These are phyloP conservation scores for Phaenicophaeus curvirostris DNA, from an alignment of 2,797 vertebrate species.

Conservation along the genomic window DNA sequence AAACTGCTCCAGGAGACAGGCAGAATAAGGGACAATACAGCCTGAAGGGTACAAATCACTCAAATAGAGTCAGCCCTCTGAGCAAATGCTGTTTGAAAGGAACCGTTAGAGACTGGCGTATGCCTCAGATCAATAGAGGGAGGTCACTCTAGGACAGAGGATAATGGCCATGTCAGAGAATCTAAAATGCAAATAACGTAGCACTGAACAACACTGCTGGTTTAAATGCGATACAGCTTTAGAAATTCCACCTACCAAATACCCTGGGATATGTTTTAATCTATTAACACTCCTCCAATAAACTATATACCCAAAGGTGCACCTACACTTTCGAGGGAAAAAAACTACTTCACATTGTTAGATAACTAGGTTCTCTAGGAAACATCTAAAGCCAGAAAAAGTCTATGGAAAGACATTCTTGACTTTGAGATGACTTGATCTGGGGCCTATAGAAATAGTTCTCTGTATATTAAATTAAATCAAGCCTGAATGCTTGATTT, in stretches of 20 bases:
- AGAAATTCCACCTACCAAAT: background rate
- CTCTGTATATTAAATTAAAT: background rate
- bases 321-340: background rate
- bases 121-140: slow-evolving; percentile 68
- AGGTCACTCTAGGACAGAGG: slow-evolving; percentile 24
- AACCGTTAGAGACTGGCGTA: slow-evolving; percentile 59
- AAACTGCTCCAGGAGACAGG: background rate
- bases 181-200: slow-evolving; percentile 25
- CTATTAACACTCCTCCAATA: background rate
- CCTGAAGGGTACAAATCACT: slow-evolving; percentile 28
- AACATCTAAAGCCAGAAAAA: background rate
- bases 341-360: background rate
- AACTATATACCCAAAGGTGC: background rate
- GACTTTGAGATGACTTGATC: background rate
- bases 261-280: background rate
- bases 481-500: background rate
- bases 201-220: background rate
- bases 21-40: background rate
- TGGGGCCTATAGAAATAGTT: background rate
- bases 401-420: background rate
- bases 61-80: slow-evolving; percentile 34
- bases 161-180: slow-evolving; percentile 31
- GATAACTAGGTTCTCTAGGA: background rate
- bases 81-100: slow-evolving; percentile 53
- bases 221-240: background rate